These are phyloP conservation scores for Platyscapa corneri DNA, from an alignment of 1,140 invertebrate species.

Conservation along the genomic window DNA sequence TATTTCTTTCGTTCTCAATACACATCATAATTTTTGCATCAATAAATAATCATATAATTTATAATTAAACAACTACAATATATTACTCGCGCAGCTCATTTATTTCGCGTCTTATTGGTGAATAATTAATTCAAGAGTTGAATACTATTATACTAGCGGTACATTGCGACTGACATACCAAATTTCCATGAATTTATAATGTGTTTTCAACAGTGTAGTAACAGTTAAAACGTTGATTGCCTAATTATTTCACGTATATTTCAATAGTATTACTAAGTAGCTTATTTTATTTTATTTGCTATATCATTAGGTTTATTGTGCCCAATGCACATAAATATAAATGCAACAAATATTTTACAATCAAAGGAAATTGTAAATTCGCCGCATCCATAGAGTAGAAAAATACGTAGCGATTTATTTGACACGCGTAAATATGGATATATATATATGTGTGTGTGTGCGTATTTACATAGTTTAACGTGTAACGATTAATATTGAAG, in stretches of 20 bases:
- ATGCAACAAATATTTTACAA: background rate
- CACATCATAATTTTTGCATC: background rate
- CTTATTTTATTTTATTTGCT: background rate
- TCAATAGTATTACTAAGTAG: background rate
- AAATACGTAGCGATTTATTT: background rate
- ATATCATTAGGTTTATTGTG: background rate
- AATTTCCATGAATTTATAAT: conserved; percentile 7
- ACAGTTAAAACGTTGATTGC: background rate
- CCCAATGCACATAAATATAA: background rate
- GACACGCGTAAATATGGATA: no score
- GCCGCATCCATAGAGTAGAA: background rate
- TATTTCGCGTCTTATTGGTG: background rate
- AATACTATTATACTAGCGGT: background rate
- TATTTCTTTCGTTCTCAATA: background rate
- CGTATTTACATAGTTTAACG: background rate
- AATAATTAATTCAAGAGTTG: background rate
- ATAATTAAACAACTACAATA: background rate
- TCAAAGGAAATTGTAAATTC: background rate
- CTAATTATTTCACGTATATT: background rate
- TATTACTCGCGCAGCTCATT: background rate
- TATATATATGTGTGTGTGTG: background rate
- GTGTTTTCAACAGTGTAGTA: background rate
- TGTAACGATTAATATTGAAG: background rate
- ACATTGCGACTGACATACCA: background rate
- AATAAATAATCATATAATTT: background rate